Conservation (phyloP, 1,140 invertebrate genomes). For the Drosophila punjabiensis region DNA sequence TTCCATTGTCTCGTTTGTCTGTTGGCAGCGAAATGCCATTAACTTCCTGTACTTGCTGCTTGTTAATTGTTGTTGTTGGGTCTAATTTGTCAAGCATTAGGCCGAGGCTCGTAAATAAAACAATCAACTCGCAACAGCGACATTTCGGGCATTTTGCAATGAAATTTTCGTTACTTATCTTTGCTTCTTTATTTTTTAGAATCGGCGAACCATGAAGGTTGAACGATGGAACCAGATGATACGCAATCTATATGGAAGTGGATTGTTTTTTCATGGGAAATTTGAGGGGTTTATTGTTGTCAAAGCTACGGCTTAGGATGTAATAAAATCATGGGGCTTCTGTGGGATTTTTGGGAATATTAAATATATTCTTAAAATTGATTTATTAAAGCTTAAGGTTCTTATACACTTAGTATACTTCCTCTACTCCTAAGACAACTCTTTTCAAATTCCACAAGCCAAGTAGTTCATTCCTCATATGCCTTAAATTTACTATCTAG, state of each 20-base stretch:
- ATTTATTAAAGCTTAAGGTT: too few species aligned
- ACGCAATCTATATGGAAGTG: constrained; percentile 14
- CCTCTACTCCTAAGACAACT: too few species aligned
- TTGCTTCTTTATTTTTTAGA: constrained; percentile 10
- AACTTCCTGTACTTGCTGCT: constrained; percentile 66
- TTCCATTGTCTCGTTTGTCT: constrained; percentile 30
- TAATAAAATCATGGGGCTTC: background rate
- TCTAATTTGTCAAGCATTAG: constrained; percentile 83
- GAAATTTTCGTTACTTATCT: constrained; percentile 25
- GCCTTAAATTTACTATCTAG: too few species aligned
- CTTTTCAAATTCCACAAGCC: too few species aligned
- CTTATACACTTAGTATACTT: too few species aligned
- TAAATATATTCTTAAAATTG: too few species aligned
- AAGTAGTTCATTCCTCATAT: too few species aligned
- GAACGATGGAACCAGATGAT: constrained; percentile 12
- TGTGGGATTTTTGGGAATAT: background rate
- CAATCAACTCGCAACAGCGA: constrained; percentile 75
- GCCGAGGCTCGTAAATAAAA: constrained; percentile 78
- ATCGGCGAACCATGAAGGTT: constrained; percentile 43
- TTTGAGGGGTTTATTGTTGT: background rate
- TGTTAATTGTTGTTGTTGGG: constrained; percentile 33
- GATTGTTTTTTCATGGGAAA: constrained; percentile 20
- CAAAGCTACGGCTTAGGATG: background rate
- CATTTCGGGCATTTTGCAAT: constrained; percentile 71
- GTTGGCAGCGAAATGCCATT: constrained; percentile 64